Evolutionary conservation across 2,797 vertebrate genomes (phyloP).

Genomic region (Margarornis squamiger): DNA sequence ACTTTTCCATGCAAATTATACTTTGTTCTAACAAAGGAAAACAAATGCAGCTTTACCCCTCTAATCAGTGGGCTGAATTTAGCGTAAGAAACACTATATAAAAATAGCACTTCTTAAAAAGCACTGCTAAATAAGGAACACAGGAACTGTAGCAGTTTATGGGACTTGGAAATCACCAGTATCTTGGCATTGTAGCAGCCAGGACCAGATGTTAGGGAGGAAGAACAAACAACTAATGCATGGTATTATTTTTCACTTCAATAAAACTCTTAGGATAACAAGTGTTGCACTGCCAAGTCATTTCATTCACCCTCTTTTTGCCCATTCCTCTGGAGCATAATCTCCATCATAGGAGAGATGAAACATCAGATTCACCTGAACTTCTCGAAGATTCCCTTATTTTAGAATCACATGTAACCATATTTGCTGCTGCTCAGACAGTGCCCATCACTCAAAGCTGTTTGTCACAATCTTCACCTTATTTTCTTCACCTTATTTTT

Average conservation of each 20-base stretch:
- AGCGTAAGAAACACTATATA: background rate
- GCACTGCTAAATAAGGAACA: background rate
- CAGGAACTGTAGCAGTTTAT: background rate
- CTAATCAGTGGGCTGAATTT: slow-evolving; percentile 36
- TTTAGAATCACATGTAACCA: background rate
- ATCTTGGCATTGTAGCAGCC: background rate
- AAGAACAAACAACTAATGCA: background rate
- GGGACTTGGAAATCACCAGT: background rate
- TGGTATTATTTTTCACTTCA: background rate
- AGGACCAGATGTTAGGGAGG: background rate
- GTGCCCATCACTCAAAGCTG: background rate
- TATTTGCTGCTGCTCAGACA: background rate
- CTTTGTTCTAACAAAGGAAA: slow-evolving; percentile 38
- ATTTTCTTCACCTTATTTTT: background rate
- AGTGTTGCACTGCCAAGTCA: background rate
- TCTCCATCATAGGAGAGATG: background rate
- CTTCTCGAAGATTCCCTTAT: background rate
- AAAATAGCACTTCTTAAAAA: slow-evolving; percentile 52
- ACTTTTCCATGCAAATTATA: slow-evolving; percentile 29
- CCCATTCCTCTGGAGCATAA: background rate
- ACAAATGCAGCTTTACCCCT: slow-evolving; percentile 33
- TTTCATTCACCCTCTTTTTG: background rate
- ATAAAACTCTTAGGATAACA: background rate
- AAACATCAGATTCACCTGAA: background rate
- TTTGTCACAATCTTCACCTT: background rate